Evolutionary conservation across 2,113 vertebrate genomes (phyloP).

Genomic region (Gambusia affinis): DNA sequence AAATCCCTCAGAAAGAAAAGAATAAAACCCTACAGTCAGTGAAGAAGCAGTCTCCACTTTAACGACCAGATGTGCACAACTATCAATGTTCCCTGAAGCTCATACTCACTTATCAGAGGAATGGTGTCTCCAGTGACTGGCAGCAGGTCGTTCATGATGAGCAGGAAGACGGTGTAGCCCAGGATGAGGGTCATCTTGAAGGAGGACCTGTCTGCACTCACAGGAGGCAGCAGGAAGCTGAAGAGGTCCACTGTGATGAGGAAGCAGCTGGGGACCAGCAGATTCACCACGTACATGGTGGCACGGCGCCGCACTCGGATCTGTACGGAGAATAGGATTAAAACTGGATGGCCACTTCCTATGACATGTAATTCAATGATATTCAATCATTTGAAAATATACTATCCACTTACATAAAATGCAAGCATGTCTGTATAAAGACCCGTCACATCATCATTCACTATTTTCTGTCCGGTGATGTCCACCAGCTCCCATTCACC

Average conservation of each 20-base stretch:
- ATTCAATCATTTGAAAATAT: neutral
- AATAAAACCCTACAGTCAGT: no score
- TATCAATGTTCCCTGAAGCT: neutral
- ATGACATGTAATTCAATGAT: neutral
- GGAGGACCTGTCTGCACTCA: constrained; percentile 71
- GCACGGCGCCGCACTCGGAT: constrained; percentile 69
- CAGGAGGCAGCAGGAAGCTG: constrained; percentile 82
- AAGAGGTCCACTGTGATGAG: constrained; percentile 79
- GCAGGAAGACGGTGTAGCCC: constrained; percentile 83
- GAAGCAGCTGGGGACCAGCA: constrained; percentile 81
- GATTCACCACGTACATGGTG: constrained; percentile 79
- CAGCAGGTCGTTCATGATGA: constrained; percentile 82
- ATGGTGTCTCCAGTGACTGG: constrained; percentile 75
- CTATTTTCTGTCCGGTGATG: constrained; percentile 28
- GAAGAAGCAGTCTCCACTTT: no score
- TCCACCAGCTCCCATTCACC: constrained; percentile 79
- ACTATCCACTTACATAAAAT: constrained; percentile 50
- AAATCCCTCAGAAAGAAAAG: no score
- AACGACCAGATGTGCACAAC: no score
- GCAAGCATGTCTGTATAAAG: constrained; percentile 39
- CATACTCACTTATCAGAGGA: constrained; percentile 73
- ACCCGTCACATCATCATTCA: rapidly evolving
- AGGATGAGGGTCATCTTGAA: constrained; percentile 85
- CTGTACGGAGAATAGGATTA: constrained; percentile 30
- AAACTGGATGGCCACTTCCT: no score